These are phyloP conservation scores for Bombus sylvicola DNA, from an alignment of 1,140 invertebrate genomes.

Conservation along the genomic window DNA sequence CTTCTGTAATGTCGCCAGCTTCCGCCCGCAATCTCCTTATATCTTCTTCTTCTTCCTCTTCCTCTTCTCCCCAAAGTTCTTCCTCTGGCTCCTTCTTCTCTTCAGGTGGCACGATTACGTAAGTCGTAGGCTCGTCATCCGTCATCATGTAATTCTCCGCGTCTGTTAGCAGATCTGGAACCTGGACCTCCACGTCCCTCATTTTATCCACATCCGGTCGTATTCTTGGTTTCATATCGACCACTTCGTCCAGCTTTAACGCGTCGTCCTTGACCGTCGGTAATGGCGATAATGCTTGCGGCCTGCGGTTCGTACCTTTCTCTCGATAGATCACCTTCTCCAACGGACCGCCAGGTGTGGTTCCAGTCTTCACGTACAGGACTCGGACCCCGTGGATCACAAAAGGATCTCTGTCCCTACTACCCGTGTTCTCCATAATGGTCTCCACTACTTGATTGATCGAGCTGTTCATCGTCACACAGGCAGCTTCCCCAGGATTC, in stretches of 20 bases:
- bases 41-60: neutral
- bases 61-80: conserved; percentile 1
- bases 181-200: conserved; percentile 63
- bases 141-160: conserved; percentile 67
- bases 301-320: conserved; percentile 72
- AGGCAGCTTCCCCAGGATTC: conserved; percentile 66
- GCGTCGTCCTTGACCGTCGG: neutral
- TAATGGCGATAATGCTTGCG: conserved; percentile 24
- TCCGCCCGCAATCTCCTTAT: neutral
- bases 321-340: conserved; percentile 76
- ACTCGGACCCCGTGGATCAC: conserved; percentile 74
- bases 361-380: conserved; percentile 75
- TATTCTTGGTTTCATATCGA: conserved; percentile 64
- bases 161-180: conserved; percentile 72
- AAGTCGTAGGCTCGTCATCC: conserved; percentile 64
- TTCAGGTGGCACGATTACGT: conserved; percentile 23
- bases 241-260: neutral
- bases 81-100: neutral
- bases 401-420: conserved; percentile 74
- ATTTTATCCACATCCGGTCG: conserved; percentile 45
- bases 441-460: conserved; percentile 73
- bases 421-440: conserved; percentile 73
- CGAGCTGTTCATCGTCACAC: conserved; percentile 77
- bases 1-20: neutral
- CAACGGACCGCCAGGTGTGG: conserved; percentile 26